Evolutionary conservation across 2,888 invertebrate genomes (phyloP).

Genomic region (Cyrtodaria siliqua): DNA sequence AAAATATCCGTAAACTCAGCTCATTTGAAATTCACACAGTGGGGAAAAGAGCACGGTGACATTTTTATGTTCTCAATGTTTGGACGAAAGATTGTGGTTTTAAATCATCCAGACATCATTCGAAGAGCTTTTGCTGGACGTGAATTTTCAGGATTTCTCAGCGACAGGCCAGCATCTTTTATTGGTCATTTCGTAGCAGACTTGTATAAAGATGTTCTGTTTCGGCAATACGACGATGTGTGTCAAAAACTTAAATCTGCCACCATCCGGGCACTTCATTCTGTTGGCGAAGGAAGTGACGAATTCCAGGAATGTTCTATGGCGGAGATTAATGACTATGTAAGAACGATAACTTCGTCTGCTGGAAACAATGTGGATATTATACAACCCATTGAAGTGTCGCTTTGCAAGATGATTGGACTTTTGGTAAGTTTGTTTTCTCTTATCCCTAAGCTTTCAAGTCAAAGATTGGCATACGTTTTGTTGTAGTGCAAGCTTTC

Average conservation of each 20-base stretch:
- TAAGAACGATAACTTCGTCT: slow-evolving; percentile 9
- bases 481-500: too few species aligned
- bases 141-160: slow-evolving; percentile 25
- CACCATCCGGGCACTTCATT: slow-evolving; percentile 48
- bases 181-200: slow-evolving; percentile 54
- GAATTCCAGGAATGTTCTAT: slow-evolving; percentile 13
- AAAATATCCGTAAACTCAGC: slow-evolving; percentile 48
- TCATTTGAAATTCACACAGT: slow-evolving; percentile 52
- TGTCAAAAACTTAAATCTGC: slow-evolving; percentile 50
- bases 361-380: slow-evolving; percentile 43
- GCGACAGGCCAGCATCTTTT: slow-evolving; percentile 58
- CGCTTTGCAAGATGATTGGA: slow-evolving; percentile 66
- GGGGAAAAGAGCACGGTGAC: slow-evolving; percentile 57
- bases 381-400: slow-evolving; percentile 51
- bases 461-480: too few species aligned
- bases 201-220: slow-evolving; percentile 56
- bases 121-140: slow-evolving; percentile 40
- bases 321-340: slow-evolving; percentile 39
- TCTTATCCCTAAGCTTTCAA: too few species aligned
- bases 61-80: slow-evolving; percentile 49
- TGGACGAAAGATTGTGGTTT: slow-evolving; percentile 44
- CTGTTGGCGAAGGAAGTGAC: slow-evolving; percentile 28
- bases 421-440: slow-evolving; percentile 63
- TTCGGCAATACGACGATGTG: slow-evolving; percentile 51
- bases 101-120: slow-evolving; percentile 48